Evolutionary conservation across 2,113 vertebrate genomes (phyloP), one percentile per base, ranked within the genome.

Genomic region (Rhinoderma darwinii): DNA sequence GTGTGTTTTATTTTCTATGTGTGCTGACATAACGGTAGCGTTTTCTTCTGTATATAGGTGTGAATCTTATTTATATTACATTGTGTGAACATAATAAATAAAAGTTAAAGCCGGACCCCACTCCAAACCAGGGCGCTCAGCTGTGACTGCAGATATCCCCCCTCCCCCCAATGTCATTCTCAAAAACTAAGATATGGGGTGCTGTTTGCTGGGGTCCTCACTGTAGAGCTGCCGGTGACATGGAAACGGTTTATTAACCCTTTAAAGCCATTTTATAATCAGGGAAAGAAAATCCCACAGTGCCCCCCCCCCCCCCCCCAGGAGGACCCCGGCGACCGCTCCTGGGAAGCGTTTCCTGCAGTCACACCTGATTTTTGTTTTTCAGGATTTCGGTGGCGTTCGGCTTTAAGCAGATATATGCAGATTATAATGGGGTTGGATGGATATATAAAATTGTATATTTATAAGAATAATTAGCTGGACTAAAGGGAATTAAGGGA

Each of bases 11-110:
- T 32, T 1, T 66, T 37, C 14, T 70, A 17, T 5, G 39, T 44
- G 20, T 44, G 39, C 73, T 27, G 44, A 47, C 44, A 47, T 14
- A 47, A 12, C 12, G 22, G 72, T 75, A n/a, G 39, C 4, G 0
- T 78, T 20, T 12, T n/a, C 22, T 5, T 32, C 27, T 73, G 22
- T 84, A n/a, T 73, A 51, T 73, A 72, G 32, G n/a, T 30, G 70
- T 59, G 35, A 6, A 6, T 73, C 54, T 75, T 84, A 84, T 75
- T 74, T 84, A 59, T 75, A 74, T 74, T 51, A 41, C 50, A 56
- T 61, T 41, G 56, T 14, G 12, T 81, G 47, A 32, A 78, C 27
- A 30, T 51, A n/a, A 54, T 51, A 50, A 78, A 50, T 51, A 35
- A 78, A 77, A 32, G n/a, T 14, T 20, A 79, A 56, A 35, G 74